A percentile compares a stretch with the other conserved stretches of the same genome.
phyloP scores from a whole-genome alignment of 2,113 vertebrate genomes.

The Peromyscus polionotus region DNA sequence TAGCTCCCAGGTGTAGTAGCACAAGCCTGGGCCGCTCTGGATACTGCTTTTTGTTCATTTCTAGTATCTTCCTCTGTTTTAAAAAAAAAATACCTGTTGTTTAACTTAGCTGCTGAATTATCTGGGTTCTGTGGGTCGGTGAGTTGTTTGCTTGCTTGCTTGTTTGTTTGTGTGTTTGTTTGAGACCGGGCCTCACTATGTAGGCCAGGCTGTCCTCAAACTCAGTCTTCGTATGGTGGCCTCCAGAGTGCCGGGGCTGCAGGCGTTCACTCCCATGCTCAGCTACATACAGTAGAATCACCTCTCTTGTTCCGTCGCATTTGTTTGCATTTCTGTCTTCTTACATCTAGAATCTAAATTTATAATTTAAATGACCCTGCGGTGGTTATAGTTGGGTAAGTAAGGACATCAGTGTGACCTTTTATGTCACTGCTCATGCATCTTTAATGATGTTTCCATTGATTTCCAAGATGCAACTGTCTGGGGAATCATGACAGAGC shows the following conservation, averaged over 20 bases:
- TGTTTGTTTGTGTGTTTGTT: background rate
- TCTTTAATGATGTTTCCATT: background rate
- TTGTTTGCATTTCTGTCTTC: slow-evolving; percentile 50
- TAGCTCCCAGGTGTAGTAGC: background rate
- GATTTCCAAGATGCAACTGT: slow-evolving; percentile 30
- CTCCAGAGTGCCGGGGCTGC: background rate
- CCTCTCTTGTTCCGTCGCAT: background rate
- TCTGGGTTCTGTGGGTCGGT: background rate
- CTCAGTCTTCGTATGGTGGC: background rate
- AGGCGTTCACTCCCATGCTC: background rate
- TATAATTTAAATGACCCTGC: background rate
- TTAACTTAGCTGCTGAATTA: background rate
- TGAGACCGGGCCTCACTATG: background rate
- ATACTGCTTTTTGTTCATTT: slow-evolving; percentile 32
- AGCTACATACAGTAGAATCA: background rate
- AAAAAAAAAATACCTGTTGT: background rate
- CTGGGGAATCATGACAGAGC: background rate
- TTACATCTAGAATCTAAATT: slow-evolving; percentile 39
- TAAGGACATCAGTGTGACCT: background rate
- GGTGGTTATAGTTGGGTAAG: background rate
- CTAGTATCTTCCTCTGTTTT: background rate
- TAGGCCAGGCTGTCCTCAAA: background rate
- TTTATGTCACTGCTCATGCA: slow-evolving; percentile 25
- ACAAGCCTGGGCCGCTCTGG: background rate
- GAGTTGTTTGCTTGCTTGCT: background rate